Base-by-base conservation (phyloP, 2,797 vertebrate species). In the Pempheris klunzingeri region DNA sequence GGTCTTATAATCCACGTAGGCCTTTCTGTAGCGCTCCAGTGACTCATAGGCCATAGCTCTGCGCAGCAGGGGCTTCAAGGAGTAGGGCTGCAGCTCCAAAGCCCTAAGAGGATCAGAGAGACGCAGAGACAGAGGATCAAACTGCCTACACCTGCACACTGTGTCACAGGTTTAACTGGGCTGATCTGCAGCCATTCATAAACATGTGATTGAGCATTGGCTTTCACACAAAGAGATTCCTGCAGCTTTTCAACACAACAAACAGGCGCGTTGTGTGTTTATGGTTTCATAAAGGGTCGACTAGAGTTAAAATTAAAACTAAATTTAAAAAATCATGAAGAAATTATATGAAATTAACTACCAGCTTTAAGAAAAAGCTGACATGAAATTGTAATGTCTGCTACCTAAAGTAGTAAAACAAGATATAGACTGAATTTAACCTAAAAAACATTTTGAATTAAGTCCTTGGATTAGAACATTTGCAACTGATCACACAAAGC, bases 1-100 rank as follows among this genome's bases (percentile, higher is more conserved):
- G 0, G 96, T 98, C 90, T 98, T 99, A 82, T 97, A 99, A 93
- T 99, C 98, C 85, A 97, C 90, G 1, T 99, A 99, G 8, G 98
- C 98, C 76, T 95, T 96, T 20, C 88, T 92, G 88, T 98, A 99
- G 15, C 96, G 96, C 91, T 99, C 98, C 93, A 98, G 83, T 3
- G 96, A 94, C 84, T 99, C 98, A 34, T 95, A 95, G 14, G 98
- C 98, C 94, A 96, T 93, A 1, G 98, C 98, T 75, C 98, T 94
- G 38, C 98, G 96, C 17, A 99, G 85, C 78, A 99, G 95, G 60
- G 98, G 96, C 91, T 99, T 99, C 78, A 99, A 62, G 43, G 96
- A 95, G 88, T 95, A 99, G 0, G 98, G 97, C 70, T 95, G 96
- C 81, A 98, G 96, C 90, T 97, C 97, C 93, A 99, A 92, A 67